phyloP scores from a whole-genome alignment of 2,888 invertebrate genomes.

The Orthonevra nobilis region DNA sequence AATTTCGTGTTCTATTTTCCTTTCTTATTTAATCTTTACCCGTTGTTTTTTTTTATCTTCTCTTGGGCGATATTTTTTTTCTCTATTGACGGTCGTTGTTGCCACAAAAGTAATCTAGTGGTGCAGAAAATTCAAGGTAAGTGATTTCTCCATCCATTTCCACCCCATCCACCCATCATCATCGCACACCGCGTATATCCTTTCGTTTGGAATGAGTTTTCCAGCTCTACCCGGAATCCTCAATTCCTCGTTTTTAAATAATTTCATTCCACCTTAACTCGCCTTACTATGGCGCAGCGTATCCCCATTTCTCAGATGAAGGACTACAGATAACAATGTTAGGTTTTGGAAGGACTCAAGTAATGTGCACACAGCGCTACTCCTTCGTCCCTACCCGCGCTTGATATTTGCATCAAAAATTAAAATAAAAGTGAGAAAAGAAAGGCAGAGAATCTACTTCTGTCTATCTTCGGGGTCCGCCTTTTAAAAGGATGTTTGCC shows the following conservation, averaged over 20 bases:
- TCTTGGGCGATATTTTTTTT: not conserved
- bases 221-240: slow-evolving; percentile 8
- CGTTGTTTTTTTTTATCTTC: not conserved
- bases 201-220: slow-evolving; percentile 27
- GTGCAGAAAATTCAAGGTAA: slow-evolving; percentile 59
- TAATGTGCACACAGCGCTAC: slow-evolving; percentile 27
- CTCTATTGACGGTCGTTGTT: slow-evolving; percentile 1
- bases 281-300: not conserved
- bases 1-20: not conserved
- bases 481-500: slow-evolving; percentile 7
- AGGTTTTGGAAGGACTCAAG: slow-evolving; percentile 15
- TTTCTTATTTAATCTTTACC: not conserved
- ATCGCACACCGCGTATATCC: slow-evolving; percentile 2
- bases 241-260: slow-evolving; percentile 47
- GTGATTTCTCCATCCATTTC: not conserved
- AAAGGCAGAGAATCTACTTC: not conserved
- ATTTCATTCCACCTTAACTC: slow-evolving; percentile 42
- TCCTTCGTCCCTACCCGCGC: not conserved
- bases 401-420: slow-evolving; percentile 58
- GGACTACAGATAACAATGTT: slow-evolving; percentile 33
- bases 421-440: slow-evolving; percentile 25
- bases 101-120: slow-evolving; percentile 64
- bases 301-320: slow-evolving; percentile 31
- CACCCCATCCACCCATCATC: not conserved
- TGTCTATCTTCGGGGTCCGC: slow-evolving; percentile 18